Evolutionary conservation across 2,888 invertebrate species (phyloP).

Genomic region (Phortica magna): DNA sequence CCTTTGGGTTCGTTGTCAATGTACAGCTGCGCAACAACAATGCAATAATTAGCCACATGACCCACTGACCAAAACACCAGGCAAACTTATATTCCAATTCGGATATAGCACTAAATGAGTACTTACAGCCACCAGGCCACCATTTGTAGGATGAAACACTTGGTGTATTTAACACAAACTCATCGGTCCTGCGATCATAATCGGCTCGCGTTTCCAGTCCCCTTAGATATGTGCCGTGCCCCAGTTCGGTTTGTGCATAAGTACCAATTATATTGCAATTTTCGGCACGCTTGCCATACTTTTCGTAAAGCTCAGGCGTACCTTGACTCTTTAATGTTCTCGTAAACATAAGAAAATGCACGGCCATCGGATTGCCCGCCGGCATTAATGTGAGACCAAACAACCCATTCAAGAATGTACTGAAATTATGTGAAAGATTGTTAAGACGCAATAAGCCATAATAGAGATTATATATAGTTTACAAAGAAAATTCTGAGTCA

Average conservation of each 20-base stretch:
- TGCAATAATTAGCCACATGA: slow-evolving; percentile 92
- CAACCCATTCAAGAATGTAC: slow-evolving; percentile 50
- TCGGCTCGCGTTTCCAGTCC: slow-evolving; percentile 93
- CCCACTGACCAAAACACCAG: slow-evolving; percentile 82
- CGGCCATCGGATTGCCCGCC: slow-evolving; percentile 77
- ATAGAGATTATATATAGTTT: slow-evolving; percentile 27
- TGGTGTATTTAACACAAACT: slow-evolving; percentile 92
- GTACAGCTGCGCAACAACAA: slow-evolving; percentile 93
- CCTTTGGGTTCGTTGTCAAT: slow-evolving; percentile 89
- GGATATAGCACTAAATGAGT: neutral
- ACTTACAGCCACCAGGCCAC: slow-evolving; percentile 96
- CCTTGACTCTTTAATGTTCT: slow-evolving; percentile 91
- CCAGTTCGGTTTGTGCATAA: slow-evolving; percentile 96
- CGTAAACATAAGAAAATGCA: slow-evolving; percentile 94
- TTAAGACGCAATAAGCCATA: neutral
- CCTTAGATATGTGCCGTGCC: slow-evolving; percentile 94
- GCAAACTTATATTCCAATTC: neutral
- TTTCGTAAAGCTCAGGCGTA: slow-evolving; percentile 88
- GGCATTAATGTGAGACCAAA: slow-evolving; percentile 49
- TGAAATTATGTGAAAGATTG: slow-evolving; percentile 20
- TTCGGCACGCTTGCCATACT: slow-evolving; percentile 90
- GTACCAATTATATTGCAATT: slow-evolving; percentile 90
- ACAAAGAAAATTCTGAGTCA: slow-evolving; percentile 57
- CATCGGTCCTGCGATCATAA: slow-evolving; percentile 84
- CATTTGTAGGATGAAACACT: slow-evolving; percentile 93